phyloP scores from a whole-genome alignment of 2,797 vertebrate species.

The Channa striata region DNA sequence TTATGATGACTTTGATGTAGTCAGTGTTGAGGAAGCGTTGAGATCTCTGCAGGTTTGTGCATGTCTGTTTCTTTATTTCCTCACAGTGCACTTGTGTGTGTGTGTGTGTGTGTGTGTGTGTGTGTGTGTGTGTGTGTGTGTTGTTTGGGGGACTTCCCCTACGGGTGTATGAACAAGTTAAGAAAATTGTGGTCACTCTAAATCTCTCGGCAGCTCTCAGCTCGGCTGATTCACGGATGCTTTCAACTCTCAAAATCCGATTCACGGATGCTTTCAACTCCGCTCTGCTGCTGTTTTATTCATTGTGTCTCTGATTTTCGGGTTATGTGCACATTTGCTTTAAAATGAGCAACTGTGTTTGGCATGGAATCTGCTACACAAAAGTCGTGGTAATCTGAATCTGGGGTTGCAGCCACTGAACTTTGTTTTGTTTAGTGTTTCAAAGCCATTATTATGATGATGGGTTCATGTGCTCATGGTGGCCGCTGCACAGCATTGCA shows the following conservation, averaged over 20 bases:
- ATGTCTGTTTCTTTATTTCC: constrained; percentile 27
- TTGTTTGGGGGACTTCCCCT: constrained; percentile 39
- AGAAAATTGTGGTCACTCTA: constrained; percentile 56
- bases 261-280: too few relatives aligned
- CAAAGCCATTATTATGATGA: constrained; percentile 42
- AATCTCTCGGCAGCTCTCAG: constrained; percentile 54
- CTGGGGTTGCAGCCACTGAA: constrained; percentile 45
- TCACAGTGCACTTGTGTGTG: constrained; percentile 17
- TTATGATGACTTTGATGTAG: constrained; percentile 22
- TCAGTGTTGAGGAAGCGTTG: constrained; percentile 5
- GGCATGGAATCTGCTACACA: constrained; percentile 5
- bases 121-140: constrained; percentile 10
- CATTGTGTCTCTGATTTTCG: constrained; percentile 22
- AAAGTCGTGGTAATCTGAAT: constrained; percentile 39
- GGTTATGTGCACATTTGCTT: constrained; percentile 8
- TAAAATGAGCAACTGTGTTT: constrained; percentile 19
- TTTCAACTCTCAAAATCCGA: constrained; percentile 30
- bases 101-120: constrained; percentile 22
- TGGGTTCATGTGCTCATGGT: constrained; percentile 48
- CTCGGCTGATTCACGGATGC: constrained; percentile 36
- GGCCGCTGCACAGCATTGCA: constrained; percentile 8
- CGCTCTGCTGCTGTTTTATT: constrained; percentile 38
- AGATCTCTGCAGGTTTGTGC: constrained; percentile 23
- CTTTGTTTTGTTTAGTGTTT: constrained; percentile 54
- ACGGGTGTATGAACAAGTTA: constrained; percentile 40